phyloP scores from a whole-genome alignment of 2,797 vertebrate genomes.

The Catostomus latipinnis region DNA sequence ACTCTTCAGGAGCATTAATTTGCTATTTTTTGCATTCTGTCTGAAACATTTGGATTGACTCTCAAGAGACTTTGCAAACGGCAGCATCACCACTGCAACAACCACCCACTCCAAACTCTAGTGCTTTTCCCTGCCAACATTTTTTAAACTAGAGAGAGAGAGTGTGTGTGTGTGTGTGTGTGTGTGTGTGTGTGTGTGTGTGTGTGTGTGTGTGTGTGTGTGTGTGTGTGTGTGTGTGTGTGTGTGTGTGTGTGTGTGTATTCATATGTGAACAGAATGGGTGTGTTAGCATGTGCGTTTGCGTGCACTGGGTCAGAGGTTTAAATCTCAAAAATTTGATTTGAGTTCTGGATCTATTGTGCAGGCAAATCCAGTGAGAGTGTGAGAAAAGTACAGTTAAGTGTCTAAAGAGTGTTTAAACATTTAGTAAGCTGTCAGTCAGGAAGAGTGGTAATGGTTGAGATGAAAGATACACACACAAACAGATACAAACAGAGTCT shows the following conservation, averaged over 20 bases:
- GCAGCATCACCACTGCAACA: conserved; percentile 68
- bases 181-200: conserved; percentile 46
- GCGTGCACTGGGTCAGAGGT: conserved; percentile 22
- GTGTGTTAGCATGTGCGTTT: conserved; percentile 1
- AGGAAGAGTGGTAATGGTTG: conserved; percentile 3
- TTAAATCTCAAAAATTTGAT: conserved; percentile 39
- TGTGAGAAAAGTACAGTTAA: neutral
- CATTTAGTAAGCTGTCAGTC: neutral
- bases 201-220: conserved; percentile 32
- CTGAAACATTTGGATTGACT: conserved; percentile 81
- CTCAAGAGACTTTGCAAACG: conserved; percentile 68
- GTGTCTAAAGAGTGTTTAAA: conserved; percentile 17
- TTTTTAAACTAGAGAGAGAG: conserved; percentile 47
- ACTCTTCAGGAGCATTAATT: conserved; percentile 83
- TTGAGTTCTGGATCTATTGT: conserved; percentile 41
- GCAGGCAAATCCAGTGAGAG: neutral
- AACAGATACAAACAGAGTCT: neutral
- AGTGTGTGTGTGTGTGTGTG: neutral
- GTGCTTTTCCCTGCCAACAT: conserved; percentile 73
- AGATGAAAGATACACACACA: conserved; percentile 12
- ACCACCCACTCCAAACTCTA: conserved; percentile 79
- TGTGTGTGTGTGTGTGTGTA: neutral
- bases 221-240: neutral
- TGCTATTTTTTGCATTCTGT: conserved; percentile 79
- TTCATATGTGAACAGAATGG: conserved; percentile 18